Evolutionary conservation across 35 echinoderm and acorn worm genomes (phyloP).

Genomic region (Hemicentrotus pulcherrimus): DNA sequence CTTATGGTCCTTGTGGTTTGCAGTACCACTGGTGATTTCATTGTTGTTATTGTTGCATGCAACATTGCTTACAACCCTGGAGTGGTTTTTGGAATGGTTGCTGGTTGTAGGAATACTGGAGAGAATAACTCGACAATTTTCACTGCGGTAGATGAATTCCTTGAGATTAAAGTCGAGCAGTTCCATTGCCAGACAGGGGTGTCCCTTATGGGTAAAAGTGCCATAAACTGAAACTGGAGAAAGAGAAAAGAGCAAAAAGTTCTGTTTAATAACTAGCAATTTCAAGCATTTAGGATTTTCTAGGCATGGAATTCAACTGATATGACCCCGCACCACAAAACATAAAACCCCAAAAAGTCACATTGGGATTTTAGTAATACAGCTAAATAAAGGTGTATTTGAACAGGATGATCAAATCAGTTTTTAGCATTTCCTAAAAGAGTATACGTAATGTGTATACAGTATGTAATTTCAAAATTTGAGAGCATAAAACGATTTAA

Average conservation of each 20-base stretch:
- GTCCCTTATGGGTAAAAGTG: constrained; percentile 80
- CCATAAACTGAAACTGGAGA: constrained; percentile 75
- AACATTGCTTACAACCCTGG: constrained; percentile 17
- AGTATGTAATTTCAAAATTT: too few relatives aligned
- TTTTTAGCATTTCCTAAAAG: too few relatives aligned
- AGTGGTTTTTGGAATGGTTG: neutral
- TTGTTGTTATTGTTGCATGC: constrained; percentile 67
- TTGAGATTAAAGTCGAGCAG: constrained; percentile 83
- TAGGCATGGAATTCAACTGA: too few relatives aligned
- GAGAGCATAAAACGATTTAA: too few relatives aligned
- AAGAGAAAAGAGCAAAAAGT: neutral
- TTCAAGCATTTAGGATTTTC: too few relatives aligned
- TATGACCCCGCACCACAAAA: too few relatives aligned
- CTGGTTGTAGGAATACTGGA: neutral
- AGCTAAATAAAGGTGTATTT: too few relatives aligned
- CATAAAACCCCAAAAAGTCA: too few relatives aligned
- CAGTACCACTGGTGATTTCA: constrained; percentile 14
- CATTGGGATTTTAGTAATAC: too few relatives aligned
- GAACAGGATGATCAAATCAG: too few relatives aligned
- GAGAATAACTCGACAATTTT: constrained; percentile 44
- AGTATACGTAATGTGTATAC: too few relatives aligned
- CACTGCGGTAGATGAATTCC: constrained; percentile 66
- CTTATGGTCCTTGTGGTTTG: constrained; percentile 1
- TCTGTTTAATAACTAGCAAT: neutral
- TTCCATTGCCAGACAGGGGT: constrained; percentile 88